Evolutionary conservation across 2,113 vertebrate genomes (phyloP).

Genomic region (Cyphomyrus plagiostoma): DNA sequence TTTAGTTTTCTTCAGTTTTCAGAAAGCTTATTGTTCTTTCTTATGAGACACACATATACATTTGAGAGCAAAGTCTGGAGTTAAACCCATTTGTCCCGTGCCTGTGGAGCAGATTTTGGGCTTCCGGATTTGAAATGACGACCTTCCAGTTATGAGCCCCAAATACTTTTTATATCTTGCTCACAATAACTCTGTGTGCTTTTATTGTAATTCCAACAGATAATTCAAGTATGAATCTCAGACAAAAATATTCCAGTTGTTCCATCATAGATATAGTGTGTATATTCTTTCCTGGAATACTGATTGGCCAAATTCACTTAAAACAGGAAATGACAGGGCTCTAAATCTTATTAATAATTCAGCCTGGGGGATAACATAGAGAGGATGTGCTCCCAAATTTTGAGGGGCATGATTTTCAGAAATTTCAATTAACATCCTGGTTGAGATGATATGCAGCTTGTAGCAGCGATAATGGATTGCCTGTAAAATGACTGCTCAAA

Average conservation of each 20-base stretch:
- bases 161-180: not conserved
- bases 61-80: no score
- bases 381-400: conserved; percentile 37
- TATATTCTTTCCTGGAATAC: conserved; percentile 1
- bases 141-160: not conserved
- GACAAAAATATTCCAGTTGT: not conserved
- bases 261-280: not conserved
- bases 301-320: conserved; percentile 33
- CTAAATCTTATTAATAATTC: conserved; percentile 49
- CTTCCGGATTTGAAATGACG: not conserved
- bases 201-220: not conserved
- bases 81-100: no score
- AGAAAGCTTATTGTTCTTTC: no score
- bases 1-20: not conserved
- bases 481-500: conserved; percentile 27
- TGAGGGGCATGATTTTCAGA: conserved; percentile 32
- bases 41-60: no score
- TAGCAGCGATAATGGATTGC: conserved; percentile 28
- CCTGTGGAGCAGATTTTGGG: not conserved
- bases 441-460: conserved; percentile 29
- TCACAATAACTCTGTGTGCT: not conserved
- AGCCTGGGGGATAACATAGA: conserved; percentile 28
- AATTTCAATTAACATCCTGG: conserved; percentile 41
- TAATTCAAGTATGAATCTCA: not conserved
- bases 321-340: conserved; percentile 29